These are phyloP conservation scores for Notospermus geniculatus DNA, from an alignment of 1,140 invertebrate genomes.

Conservation along the genomic window DNA sequence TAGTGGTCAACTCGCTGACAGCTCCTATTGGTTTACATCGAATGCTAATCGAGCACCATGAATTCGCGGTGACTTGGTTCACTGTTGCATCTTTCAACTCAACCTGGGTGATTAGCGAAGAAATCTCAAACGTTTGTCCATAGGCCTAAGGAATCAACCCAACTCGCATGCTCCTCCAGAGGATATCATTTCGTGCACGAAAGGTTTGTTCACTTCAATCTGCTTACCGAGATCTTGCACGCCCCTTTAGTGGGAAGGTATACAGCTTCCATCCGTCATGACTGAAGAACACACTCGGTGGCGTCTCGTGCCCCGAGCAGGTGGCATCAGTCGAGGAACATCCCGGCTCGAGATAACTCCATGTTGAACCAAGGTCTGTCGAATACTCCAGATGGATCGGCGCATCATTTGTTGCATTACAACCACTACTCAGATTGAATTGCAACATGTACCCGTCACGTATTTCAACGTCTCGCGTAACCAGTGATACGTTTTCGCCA, in stretches of 20 bases:
- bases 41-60: too few relatives aligned
- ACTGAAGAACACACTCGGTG: constrained; percentile 34
- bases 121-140: too few relatives aligned
- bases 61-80: too few relatives aligned
- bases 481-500: constrained; percentile 36
- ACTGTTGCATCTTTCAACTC: too few relatives aligned
- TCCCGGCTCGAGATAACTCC: constrained; percentile 45
- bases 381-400: constrained; percentile 55
- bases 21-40: too few relatives aligned
- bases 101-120: too few relatives aligned
- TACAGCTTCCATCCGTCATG: constrained; percentile 48
- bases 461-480: constrained; percentile 41
- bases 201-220: background rate
- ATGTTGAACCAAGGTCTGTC: constrained; percentile 53
- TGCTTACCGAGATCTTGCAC: constrained; percentile 52
- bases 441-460: constrained; percentile 40
- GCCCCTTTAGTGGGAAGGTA: constrained; percentile 44
- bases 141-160: too few relatives aligned
- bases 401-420: constrained; percentile 31
- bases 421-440: constrained; percentile 47
- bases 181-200: too few relatives aligned
- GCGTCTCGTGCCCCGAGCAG: background rate
- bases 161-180: too few relatives aligned
- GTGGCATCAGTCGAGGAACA: constrained; percentile 26
- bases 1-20: too few relatives aligned